phyloP scores from a whole-genome alignment of 2,113 vertebrate genomes.

The Hippocampus zosterae region DNA sequence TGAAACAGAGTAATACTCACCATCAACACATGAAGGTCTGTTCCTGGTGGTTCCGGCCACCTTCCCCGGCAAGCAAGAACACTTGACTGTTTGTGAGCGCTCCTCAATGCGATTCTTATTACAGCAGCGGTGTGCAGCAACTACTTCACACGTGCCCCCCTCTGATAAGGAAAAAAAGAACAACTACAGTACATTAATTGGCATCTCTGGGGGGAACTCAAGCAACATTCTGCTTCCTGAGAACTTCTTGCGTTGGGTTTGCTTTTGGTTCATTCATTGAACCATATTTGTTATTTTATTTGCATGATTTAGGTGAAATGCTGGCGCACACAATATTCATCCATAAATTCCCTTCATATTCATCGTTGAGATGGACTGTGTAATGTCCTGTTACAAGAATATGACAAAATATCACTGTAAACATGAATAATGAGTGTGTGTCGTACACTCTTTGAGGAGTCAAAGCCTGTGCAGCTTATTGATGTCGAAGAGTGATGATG shows the following conservation, averaged over 20 bases:
- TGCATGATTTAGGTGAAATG: neutral
- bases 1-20: conserved; percentile 51
- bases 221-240: neutral
- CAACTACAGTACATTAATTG: conserved; percentile 6
- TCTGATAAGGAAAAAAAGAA: conserved; percentile 52
- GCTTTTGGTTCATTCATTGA: neutral
- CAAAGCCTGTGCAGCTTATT: conserved; percentile 27
- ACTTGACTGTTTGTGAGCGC: conserved; percentile 81
- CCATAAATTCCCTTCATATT: conserved; percentile 6
- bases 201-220: conserved; percentile 23
- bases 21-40: conserved; percentile 79
- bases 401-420: conserved; percentile 25
- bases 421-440: conserved; percentile 40
- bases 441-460: conserved; percentile 22
- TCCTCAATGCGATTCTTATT: conserved; percentile 82
- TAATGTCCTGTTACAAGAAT: conserved; percentile 7
- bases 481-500: conserved; percentile 3
- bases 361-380: conserved; percentile 9
- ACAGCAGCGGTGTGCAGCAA: conserved; percentile 80
- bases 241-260: conserved; percentile 7
- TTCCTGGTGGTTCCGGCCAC: conserved; percentile 81
- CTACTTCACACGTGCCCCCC: conserved; percentile 79
- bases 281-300: conserved; percentile 1
- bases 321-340: neutral
- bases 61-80: conserved; percentile 80